Evolutionary conservation across 2,888 invertebrate genomes (phyloP).

Genomic region (Dorcus parallelipipedus): DNA sequence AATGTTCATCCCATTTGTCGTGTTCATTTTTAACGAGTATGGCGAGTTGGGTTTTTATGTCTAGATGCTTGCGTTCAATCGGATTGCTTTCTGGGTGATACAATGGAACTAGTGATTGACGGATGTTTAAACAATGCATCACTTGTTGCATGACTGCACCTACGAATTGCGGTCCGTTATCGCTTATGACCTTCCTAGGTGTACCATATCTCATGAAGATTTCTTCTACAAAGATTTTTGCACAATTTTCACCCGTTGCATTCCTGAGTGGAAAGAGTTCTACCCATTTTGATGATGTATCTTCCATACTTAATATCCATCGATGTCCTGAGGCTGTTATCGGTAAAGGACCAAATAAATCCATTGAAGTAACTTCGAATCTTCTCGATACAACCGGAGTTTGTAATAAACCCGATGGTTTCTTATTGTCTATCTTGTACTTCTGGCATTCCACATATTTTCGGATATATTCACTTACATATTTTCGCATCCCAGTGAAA

Average conservation of each 20-base stretch:
- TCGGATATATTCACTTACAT: conserved; percentile 24
- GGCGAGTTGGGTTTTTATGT: neutral
- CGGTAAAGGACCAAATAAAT: conserved; percentile 12
- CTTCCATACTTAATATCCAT: conserved; percentile 31
- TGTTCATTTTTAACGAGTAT: neutral
- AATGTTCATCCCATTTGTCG: no score
- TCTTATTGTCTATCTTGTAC: conserved; percentile 27
- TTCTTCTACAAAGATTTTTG: conserved; percentile 1
- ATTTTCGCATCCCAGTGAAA: conserved; percentile 26
- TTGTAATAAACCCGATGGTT: conserved; percentile 32
- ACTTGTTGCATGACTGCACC: neutral
- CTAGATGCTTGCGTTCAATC: neutral
- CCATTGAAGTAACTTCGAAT: conserved; percentile 7
- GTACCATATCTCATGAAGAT: neutral
- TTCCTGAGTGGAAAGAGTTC: conserved; percentile 27
- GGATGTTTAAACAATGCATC: neutral
- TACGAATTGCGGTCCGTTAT: neutral
- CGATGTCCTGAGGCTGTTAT: conserved; percentile 2
- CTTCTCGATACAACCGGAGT: conserved; percentile 19
- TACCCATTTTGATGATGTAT: conserved; percentile 28
- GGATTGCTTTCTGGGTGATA: no score
- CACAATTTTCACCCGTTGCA: conserved; percentile 25
- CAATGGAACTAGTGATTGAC: no score
- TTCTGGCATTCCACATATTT: conserved; percentile 30
- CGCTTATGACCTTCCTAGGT: no score